Evolutionary conservation across 2,888 invertebrate species (phyloP), one percentile per base, ranked within the genome.

Genomic region (Pharmacophagus antenor): DNA sequence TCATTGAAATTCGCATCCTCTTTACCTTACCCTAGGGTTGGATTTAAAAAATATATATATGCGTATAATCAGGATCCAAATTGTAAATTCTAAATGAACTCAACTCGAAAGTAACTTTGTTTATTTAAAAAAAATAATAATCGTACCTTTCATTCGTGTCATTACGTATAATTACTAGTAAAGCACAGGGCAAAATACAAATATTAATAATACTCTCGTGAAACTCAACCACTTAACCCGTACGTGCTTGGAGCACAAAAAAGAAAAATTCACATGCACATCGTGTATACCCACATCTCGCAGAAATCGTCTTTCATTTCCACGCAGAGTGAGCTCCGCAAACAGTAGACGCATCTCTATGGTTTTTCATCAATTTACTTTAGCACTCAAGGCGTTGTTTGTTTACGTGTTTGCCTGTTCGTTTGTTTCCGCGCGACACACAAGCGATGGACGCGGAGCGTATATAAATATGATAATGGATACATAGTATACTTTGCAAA

Each of bases 341-440:
- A 67, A 69, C 63, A 67, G 53, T 54, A 57, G 62, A 64, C 64
- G 58, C 58, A 64, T 65, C 67, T 71, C 60, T 55, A 56, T 67
- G 62, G 63, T 68, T 69, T 70, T 67, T 64, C 69, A n/a, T 61
- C 53, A 56, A 61, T 61, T 61, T 61, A 61, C 61, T 61, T 61
- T 61, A 51, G 61, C 61, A 61, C 61, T 61, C 49, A 18, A 48
- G 10, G 56, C 42, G 51, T 53, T 61, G 61, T 61, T 61, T 22
- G 65, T 63, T 64, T 68, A 68, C 67, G 62, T 63, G 65, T 63
- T 64, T 61, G 56, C 62, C 55, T 63, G 65, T 68, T 61, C 66
- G 63, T 67, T 69, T 69, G 68, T 65, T 63, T 58, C 52, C 41
- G 44, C 42, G 15, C 27, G 52, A 17, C 47, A 47, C 27, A 17